These are phyloP conservation scores for Drosophila quinaria DNA, from an alignment of 2,888 invertebrate genomes.

Conservation along the genomic window DNA sequence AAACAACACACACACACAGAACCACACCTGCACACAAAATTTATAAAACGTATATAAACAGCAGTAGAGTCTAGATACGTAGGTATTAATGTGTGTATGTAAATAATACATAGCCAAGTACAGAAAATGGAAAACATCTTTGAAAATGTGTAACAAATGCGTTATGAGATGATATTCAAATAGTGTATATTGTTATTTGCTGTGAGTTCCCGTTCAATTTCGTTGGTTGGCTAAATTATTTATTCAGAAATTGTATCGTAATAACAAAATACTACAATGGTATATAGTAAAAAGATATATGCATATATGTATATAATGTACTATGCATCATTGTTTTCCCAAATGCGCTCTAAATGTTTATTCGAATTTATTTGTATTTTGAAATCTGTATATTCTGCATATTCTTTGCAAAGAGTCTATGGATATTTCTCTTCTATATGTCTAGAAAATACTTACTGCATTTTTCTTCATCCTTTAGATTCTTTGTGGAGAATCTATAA, in stretches of 20 bases:
- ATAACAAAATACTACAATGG: conserved; percentile 31
- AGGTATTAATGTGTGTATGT: conserved; percentile 40
- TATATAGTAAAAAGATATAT: conserved; percentile 21
- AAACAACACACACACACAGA: conserved; percentile 31
- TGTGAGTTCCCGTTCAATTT: conserved; percentile 72
- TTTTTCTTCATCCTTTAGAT: conserved; percentile 12
- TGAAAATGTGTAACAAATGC: conserved; percentile 42
- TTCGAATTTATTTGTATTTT: conserved; percentile 60
- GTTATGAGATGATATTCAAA: conserved; percentile 62
- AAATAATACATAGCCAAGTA: conserved; percentile 34
- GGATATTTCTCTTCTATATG: conserved; percentile 6
- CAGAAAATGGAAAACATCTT: conserved; percentile 25
- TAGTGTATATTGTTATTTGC: conserved; percentile 66
- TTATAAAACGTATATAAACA: background rate
- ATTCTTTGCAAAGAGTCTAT: conserved; percentile 14
- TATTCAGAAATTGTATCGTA: conserved; percentile 45
- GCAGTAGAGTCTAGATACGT: conserved; percentile 16
- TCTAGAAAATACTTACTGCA: background rate
- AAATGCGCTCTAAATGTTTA: conserved; percentile 66
- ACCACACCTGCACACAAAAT: conserved; percentile 29
- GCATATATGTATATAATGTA: conserved; percentile 15
- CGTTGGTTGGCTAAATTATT: conserved; percentile 47
- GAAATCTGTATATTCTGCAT: conserved; percentile 13
- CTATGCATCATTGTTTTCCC: conserved; percentile 44
- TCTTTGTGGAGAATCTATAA: conserved; percentile 34